These are phyloP conservation scores for Tylochromis polylepis DNA, from an alignment of 2,113 vertebrate species.

Conservation along the genomic window DNA sequence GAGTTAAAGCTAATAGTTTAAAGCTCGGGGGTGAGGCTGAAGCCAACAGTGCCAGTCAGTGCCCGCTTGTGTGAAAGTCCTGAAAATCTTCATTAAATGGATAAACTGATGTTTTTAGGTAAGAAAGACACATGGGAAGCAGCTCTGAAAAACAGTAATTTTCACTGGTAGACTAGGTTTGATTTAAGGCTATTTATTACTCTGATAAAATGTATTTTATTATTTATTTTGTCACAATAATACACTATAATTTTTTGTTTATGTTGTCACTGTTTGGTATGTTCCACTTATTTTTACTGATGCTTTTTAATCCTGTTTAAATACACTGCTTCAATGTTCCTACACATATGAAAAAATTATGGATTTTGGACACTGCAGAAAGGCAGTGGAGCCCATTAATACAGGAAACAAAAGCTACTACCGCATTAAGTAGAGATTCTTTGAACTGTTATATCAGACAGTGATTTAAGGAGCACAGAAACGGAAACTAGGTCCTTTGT, in stretches of 20 bases:
- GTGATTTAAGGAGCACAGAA: neutral
- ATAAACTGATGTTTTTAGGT: neutral
- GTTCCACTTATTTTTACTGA: neutral
- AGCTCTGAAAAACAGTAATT: neutral
- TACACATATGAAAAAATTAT: neutral
- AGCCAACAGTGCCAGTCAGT: slow-evolving; percentile 35
- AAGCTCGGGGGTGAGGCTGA: neutral
- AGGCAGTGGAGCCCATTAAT: neutral
- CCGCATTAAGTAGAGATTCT: neutral
- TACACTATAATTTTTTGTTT: rapidly evolving
- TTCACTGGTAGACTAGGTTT: neutral
- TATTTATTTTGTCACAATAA: neutral
- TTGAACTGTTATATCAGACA: neutral
- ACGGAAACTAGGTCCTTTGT: neutral
- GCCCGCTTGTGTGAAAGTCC: neutral
- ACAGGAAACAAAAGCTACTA: neutral
- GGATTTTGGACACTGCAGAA: neutral
- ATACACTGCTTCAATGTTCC: neutral
- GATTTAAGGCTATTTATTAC: neutral
- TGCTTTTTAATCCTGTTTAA: neutral
- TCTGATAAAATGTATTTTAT: neutral
- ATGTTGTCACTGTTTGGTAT: neutral
- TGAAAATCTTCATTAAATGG: neutral
- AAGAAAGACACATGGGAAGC: neutral
- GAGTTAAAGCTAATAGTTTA: slow-evolving; percentile 15